phyloP scores from a whole-genome alignment of 2,113 vertebrate species.

The Bos taurus region ARS-UCD2.0 NC_037335.1:55399501-55400000 shows the following conservation, averaged over 20 bases:
- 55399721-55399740: not conserved
- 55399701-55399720: not conserved
- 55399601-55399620: not conserved
- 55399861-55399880: not conserved
- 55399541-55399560: not conserved
- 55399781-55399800: not conserved
- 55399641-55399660: not conserved
- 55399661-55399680: not conserved
- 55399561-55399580: accelerated
- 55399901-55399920: not conserved
- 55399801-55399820: not conserved
- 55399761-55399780: not conserved
- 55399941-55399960: not conserved
- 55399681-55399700: not conserved
- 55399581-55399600: not conserved
- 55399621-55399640: not conserved
- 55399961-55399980: not conserved
- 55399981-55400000: not conserved
- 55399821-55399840: not conserved
- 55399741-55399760: not conserved
- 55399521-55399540: not conserved
- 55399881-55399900: not conserved
- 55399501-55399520: not conserved
- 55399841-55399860: not conserved
- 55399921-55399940: not conserved